These are phyloP conservation scores for Lycocorax pyrrhopterus DNA, from an alignment of 2,113 vertebrate species.

Conservation along the genomic window DNA sequence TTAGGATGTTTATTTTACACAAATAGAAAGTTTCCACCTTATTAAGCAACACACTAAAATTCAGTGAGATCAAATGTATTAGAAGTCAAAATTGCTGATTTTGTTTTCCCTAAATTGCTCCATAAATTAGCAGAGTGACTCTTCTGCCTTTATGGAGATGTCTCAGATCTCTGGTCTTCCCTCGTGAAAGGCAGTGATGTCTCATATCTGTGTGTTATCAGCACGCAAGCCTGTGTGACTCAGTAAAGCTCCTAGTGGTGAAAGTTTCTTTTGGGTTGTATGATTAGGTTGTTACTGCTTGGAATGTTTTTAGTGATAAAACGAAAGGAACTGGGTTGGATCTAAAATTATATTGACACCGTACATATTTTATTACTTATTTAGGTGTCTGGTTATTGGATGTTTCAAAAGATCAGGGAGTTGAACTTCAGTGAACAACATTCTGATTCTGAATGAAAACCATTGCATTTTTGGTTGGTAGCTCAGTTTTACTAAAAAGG, in stretches of 20 bases:
- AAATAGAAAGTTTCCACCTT: not conserved
- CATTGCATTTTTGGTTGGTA: accelerated
- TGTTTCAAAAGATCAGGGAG: not conserved
- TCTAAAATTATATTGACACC: not conserved
- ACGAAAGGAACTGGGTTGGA: not conserved
- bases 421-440: not conserved
- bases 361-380: not conserved
- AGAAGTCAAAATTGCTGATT: not conserved
- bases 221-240: not conserved
- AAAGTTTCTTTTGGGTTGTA: not conserved
- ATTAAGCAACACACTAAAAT: not conserved
- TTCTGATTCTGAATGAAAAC: not conserved
- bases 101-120: not conserved
- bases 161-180: not conserved
- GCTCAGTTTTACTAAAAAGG: not conserved
- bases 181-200: not conserved
- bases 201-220: not conserved
- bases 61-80: not conserved
- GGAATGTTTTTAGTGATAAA: not conserved
- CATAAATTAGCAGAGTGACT: not conserved
- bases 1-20: not conserved
- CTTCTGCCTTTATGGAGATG: not conserved
- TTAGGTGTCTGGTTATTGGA: not conserved
- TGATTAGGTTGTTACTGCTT: not conserved
- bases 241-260: not conserved